These are phyloP conservation scores for Baccha elongata DNA, from an alignment of 2,888 invertebrate genomes.

Conservation along the genomic window DNA sequence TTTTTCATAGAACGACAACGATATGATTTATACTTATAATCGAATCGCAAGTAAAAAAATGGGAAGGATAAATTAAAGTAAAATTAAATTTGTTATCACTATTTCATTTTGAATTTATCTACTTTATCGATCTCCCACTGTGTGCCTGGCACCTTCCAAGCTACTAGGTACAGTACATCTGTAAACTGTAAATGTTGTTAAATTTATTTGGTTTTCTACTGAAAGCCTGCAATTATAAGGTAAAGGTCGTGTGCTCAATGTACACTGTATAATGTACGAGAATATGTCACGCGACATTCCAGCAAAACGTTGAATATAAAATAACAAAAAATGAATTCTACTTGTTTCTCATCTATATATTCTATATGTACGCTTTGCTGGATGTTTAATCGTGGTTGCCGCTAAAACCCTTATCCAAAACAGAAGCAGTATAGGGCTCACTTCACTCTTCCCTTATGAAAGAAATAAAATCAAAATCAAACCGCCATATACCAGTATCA, in stretches of 20 bases:
- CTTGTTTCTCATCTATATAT: not conserved
- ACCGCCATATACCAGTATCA: too few species aligned
- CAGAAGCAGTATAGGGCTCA: slow-evolving; percentile 39
- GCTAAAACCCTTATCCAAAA: slow-evolving; percentile 40
- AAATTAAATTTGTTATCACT: too few species aligned
- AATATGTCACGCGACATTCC: slow-evolving; percentile 67
- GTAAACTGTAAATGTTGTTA: slow-evolving; percentile 29
- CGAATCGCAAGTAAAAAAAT: too few species aligned
- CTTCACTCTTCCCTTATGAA: not conserved
- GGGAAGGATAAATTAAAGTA: too few species aligned
- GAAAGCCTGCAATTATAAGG: slow-evolving; percentile 63
- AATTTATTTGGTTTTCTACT: slow-evolving; percentile 55
- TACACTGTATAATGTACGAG: slow-evolving; percentile 52
- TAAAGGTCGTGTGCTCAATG: slow-evolving; percentile 52
- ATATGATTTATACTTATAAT: too few species aligned
- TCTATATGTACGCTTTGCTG: not conserved
- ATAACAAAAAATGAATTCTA: slow-evolving; percentile 18
- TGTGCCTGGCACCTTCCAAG: slow-evolving; percentile 30
- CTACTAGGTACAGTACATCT: too few species aligned
- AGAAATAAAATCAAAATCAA: slow-evolving; percentile 20
- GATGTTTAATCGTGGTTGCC: too few species aligned
- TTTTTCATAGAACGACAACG: too few species aligned
- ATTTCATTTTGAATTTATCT: too few species aligned
- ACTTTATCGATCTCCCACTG: slow-evolving; percentile 49
- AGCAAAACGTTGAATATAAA: slow-evolving; percentile 24